Base-by-base conservation (phyloP, 1,140 invertebrate genomes). In the Drosophila nasuta region DNA sequence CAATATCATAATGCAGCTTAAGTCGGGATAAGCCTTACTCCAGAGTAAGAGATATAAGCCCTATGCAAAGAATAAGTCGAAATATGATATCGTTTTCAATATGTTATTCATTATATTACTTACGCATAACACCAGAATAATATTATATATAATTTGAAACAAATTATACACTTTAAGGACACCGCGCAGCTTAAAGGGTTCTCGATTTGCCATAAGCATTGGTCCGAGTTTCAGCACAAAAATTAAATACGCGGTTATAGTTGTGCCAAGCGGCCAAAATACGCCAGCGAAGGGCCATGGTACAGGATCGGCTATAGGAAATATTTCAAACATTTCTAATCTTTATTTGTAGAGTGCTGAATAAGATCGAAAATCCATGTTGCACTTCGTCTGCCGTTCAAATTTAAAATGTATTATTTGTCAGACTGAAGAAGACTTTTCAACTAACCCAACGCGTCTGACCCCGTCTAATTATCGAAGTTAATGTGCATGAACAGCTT, bases 91-190 rank as follows among this genome's bases (percentile, higher is more conserved):
- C 6, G 15, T 30, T 2, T n/a, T 3, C 0, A 1, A 2, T 38
- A 15, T 6, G 2, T 11, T 25, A 25, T 56, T 38, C 6, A 1
- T 10, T 10, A 7, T 17, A 8, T 8, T 67, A 70, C 72, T 77
- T 57, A 83, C 85, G n/a, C 1, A 20, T 3, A 35, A 11, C 1
- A 77, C 11, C 0, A 79, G 25, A 2, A 51, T 2, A 1, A 13
- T 35, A 28, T 91, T 91, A 52, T 70, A 81, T 3, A 75, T 0
- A 1, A 91, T 95, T 93, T 97, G 96, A 1, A 94, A 92, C 6
- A 96, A 93, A 81, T 98, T 98, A 93, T 98, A 98, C 5, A 95
- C 63, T 15, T 96, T 95, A 15, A 98, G 94, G 0, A 95, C 82
- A 35, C 94, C 41, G 70, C 95, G 96, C n/a, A 98, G 93, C n/a